phyloP scores from a whole-genome alignment of 2,888 invertebrate species.

The Girardia tigrina region DNA sequence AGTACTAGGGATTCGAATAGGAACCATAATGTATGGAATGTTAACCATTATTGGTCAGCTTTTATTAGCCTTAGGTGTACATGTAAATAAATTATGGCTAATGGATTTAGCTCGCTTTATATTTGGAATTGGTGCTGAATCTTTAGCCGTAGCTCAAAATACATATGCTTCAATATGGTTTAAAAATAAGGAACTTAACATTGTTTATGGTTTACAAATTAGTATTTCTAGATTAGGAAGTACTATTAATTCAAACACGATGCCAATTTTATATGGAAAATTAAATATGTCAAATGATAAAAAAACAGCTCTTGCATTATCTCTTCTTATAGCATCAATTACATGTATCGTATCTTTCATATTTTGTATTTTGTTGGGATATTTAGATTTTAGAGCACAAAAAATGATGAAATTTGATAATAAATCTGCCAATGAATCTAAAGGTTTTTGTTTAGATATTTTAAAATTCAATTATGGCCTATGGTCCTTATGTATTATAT shows the following conservation, averaged over 20 bases:
- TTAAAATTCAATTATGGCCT: constrained; percentile 47
- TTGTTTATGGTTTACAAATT: constrained; percentile 88
- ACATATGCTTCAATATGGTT: constrained; percentile 95
- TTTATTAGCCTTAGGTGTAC: constrained; percentile 70
- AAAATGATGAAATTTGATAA: constrained; percentile 60
- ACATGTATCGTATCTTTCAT: constrained; percentile 72
- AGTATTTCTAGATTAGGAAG: constrained; percentile 81
- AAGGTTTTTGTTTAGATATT: constrained; percentile 56
- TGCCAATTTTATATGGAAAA: constrained; percentile 71
- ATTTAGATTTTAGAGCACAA: constrained; percentile 73
- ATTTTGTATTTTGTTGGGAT: constrained; percentile 65
- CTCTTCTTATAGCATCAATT: constrained; percentile 56
- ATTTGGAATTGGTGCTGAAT: constrained; percentile 91
- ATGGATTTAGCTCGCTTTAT: constrained; percentile 82
- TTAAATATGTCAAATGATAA: constrained; percentile 39
- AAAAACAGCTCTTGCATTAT: constrained; percentile 44
- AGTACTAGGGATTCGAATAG: constrained; percentile 79
- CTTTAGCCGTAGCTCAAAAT: constrained; percentile 85
- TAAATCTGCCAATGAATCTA: no score
- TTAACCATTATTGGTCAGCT: constrained; percentile 74
- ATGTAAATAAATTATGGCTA: constrained; percentile 65
- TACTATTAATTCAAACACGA: constrained; percentile 78
- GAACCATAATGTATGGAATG: constrained; percentile 74
- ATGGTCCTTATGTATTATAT: constrained; percentile 79
- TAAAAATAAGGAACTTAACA: constrained; percentile 85